Evolutionary conservation across 2,113 vertebrate genomes (phyloP).

Genomic region (Amazona guildingii): DNA sequence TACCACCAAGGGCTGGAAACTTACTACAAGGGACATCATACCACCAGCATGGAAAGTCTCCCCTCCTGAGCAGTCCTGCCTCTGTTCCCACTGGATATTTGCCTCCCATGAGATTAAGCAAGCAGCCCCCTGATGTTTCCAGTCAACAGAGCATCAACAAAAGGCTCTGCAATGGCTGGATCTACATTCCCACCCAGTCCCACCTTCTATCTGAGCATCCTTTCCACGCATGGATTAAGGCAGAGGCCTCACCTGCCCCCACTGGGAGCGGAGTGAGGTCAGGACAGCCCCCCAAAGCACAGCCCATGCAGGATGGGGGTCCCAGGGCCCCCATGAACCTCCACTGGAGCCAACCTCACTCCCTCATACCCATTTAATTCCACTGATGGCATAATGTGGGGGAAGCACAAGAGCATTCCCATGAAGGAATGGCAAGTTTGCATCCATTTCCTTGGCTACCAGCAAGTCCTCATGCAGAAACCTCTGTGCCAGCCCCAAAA

Average conservation of each 20-base stretch:
- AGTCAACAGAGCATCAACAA: neutral
- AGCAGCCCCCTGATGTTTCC: neutral
- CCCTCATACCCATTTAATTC: neutral
- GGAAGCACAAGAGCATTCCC: neutral
- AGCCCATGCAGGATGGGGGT: neutral
- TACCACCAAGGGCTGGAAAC: neutral
- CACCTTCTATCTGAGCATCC: neutral
- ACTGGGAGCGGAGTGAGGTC: neutral
- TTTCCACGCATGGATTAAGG: accelerated
- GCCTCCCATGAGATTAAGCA: neutral
- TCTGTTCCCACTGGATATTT: neutral
- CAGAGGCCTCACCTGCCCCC: neutral
- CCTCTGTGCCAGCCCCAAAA: neutral
- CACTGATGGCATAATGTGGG: accelerated
- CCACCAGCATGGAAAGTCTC: accelerated
- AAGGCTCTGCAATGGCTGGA: neutral
- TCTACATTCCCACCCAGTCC: neutral
- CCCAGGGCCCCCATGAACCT: accelerated
- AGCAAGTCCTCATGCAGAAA: neutral
- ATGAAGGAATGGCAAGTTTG: accelerated
- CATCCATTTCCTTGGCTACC: neutral
- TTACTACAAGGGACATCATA: neutral
- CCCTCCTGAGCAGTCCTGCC: neutral
- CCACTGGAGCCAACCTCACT: neutral
- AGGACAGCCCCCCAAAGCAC: neutral